Conservation (phyloP, 2,113 vertebrate genomes). For the Silurus meridionalis region DNA sequence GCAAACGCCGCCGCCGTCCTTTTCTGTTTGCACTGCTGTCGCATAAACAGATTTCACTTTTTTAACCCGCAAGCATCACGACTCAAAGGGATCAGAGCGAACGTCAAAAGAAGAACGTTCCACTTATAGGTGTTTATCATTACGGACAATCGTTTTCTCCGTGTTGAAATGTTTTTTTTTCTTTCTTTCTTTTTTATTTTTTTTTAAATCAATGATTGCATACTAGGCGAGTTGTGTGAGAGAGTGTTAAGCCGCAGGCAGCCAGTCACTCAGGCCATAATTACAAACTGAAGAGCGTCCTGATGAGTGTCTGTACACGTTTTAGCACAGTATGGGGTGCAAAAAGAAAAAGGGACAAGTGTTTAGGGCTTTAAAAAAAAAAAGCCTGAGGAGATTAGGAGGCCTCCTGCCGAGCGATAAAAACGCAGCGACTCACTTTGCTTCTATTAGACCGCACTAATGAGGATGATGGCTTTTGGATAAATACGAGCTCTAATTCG, state of each 20-base stretch:
- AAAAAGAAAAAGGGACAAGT: conserved; percentile 65
- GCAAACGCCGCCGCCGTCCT: conserved; percentile 15
- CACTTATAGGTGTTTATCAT: conserved; percentile 60
- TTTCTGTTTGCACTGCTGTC: conserved; percentile 18
- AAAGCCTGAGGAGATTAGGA: conserved; percentile 65
- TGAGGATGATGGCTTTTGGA: conserved; percentile 67
- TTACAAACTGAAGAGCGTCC: conserved; percentile 72
- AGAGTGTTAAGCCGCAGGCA: conserved; percentile 72
- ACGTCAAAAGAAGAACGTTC: conserved; percentile 15
- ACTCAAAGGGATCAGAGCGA: conserved; percentile 18
- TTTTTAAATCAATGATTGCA: conserved; percentile 60
- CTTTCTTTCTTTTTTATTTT: conserved; percentile 47
- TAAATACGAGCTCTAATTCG: conserved; percentile 67
- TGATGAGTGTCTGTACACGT: conserved; percentile 69
- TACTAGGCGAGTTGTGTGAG: conserved; percentile 41
- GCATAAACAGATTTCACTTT: conserved; percentile 58
- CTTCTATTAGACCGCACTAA: conserved; percentile 70
- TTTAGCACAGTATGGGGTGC: conserved; percentile 70
- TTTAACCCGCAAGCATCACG: conserved; percentile 34
- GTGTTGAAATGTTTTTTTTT: conserved; percentile 36
- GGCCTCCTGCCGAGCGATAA: conserved; percentile 69
- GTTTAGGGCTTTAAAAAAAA: conserved; percentile 49
- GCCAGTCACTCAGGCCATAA: conserved; percentile 75
- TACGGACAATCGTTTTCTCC: conserved; percentile 57
- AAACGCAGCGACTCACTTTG: conserved; percentile 66